Conservation (phyloP, 2,888 invertebrate species). For the Labia minor region DNA sequence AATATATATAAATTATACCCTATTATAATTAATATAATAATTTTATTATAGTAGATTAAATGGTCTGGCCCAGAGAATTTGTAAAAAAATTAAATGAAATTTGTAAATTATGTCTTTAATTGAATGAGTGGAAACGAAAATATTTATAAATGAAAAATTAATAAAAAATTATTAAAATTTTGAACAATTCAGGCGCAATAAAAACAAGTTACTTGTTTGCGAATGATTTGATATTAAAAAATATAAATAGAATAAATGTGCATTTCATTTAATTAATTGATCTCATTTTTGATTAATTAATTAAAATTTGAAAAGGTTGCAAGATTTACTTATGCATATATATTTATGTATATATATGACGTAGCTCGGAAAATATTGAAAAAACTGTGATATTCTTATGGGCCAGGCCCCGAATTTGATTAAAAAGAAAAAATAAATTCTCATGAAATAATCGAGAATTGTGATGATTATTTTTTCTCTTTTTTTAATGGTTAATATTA, state of each 20-base stretch:
- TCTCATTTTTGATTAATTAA: not conserved
- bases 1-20: not conserved
- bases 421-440: not conserved
- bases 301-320: not conserved
- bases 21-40: not conserved
- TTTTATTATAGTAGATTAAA: not conserved
- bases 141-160: not conserved
- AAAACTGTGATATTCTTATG: constrained; percentile 39
- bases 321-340: not conserved
- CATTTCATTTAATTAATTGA: not conserved
- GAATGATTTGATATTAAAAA: not conserved
- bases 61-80: constrained; percentile 7
- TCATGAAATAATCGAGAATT: not conserved
- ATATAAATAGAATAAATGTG: not conserved
- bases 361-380: not conserved
- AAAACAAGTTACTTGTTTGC: not conserved
- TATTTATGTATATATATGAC: not conserved
- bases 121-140: not conserved
- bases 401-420: constrained; percentile 35
- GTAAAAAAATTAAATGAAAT: not conserved
- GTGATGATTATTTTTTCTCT: not conserved
- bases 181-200: not conserved
- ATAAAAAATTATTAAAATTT: not conserved
- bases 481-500: not conserved
- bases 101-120: not conserved